Percentiles rank a stretch among this genome's conserved stretches.
These are phyloP conservation scores for Onthophagus sagittarius DNA, from an alignment of 2,888 invertebrate genomes.

Conservation along the genomic window DNA sequence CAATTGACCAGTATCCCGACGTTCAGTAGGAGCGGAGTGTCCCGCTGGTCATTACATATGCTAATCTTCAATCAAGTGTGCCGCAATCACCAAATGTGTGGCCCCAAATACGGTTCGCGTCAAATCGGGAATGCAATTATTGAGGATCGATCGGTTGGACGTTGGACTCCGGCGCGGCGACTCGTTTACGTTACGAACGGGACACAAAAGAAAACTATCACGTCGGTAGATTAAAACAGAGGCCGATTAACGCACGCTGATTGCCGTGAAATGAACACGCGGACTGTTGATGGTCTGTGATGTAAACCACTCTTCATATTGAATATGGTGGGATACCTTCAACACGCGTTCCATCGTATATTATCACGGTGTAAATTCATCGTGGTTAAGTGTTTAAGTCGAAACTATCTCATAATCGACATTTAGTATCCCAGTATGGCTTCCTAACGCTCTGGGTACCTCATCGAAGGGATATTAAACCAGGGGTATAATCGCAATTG, in stretches of 20 bases:
- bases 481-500: neutral
- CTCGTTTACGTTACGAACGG: neutral
- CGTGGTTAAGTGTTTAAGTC: neutral
- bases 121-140: conserved; percentile 11
- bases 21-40: neutral
- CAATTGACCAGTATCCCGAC: neutral
- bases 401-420: neutral
- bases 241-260: neutral
- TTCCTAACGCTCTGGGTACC: neutral
- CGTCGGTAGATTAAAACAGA: neutral
- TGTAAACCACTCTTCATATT: neutral
- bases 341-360: neutral
- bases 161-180: neutral
- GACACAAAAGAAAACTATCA: neutral
- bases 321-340: neutral
- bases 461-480: neutral
- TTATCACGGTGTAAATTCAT: neutral
- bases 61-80: neutral
- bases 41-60: conserved; percentile 4
- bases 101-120: neutral
- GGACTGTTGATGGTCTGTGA: neutral
- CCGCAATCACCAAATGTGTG: conserved; percentile 7
- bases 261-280: neutral
- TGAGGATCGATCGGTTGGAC: conserved; percentile 1
- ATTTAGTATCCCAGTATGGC: neutral